phyloP scores from a whole-genome alignment of 2,888 invertebrate genomes.

The Andrena flavipes region DNA sequence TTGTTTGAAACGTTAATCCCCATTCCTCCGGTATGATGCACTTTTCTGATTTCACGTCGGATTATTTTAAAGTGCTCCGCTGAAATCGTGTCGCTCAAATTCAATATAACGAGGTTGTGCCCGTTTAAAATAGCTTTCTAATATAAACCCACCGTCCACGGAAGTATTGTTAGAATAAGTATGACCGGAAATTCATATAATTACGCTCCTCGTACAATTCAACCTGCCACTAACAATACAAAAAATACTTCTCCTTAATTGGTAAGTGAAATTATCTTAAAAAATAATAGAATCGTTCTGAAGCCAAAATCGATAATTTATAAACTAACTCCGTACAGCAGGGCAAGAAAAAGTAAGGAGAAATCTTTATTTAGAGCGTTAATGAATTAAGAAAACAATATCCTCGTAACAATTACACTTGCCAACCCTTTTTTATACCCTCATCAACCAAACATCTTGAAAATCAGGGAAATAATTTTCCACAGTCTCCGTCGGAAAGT shows the following conservation, averaged over 20 bases:
- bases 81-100: neutral
- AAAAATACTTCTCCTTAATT: too few relatives aligned
- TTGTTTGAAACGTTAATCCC: slow-evolving; percentile 13
- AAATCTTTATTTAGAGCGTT: too few relatives aligned
- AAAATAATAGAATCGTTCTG: too few relatives aligned
- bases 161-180: too few relatives aligned
- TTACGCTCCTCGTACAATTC: too few relatives aligned
- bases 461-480: slow-evolving; percentile 2
- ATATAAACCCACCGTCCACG: too few relatives aligned
- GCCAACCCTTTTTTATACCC: neutral
- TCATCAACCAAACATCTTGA: neutral
- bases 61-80: slow-evolving; percentile 25
- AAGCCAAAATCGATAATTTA: too few relatives aligned
- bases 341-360: too few relatives aligned
- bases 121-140: neutral
- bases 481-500: neutral
- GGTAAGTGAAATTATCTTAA: too few relatives aligned
- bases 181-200: too few relatives aligned
- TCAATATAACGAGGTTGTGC: neutral
- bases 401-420: neutral
- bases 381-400: slow-evolving; percentile 1
- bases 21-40: neutral
- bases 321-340: too few relatives aligned
- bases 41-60: slow-evolving; percentile 15
- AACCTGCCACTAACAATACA: too few relatives aligned